These are phyloP conservation scores for Agrochola macilenta DNA, from an alignment of 2,888 invertebrate species.

Conservation along the genomic window DNA sequence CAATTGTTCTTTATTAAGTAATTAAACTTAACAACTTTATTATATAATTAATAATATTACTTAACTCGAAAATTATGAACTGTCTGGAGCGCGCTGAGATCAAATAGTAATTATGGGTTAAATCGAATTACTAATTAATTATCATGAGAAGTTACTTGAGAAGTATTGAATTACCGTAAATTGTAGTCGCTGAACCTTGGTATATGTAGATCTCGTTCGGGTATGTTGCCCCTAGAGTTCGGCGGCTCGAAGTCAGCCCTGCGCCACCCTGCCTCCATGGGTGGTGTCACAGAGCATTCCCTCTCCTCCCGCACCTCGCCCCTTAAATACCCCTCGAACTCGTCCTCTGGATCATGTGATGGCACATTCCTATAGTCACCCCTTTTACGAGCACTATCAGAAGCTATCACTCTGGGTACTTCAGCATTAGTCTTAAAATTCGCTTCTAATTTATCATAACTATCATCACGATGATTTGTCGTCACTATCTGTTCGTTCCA, in stretches of 20 bases:
- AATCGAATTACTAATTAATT: conserved; percentile 20
- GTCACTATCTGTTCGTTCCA: conserved; percentile 89
- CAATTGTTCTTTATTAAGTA: background rate
- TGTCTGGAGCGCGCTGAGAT: conserved; percentile 2
- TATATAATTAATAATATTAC: background rate
- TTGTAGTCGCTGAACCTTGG: conserved; percentile 91
- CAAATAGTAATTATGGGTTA: conserved; percentile 17
- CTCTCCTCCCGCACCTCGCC: conserved; percentile 77
- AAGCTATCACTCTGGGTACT: conserved; percentile 78
- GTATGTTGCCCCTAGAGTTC: conserved; percentile 69
- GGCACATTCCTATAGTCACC: conserved; percentile 94
- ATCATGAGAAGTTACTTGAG: conserved; percentile 1
- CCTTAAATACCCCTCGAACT: conserved; percentile 86
- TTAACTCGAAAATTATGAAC: background rate
- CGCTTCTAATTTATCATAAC: conserved; percentile 95
- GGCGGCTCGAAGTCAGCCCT: conserved; percentile 79
- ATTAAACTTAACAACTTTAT: background rate
- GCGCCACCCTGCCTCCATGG: conserved; percentile 79
- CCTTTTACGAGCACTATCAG: conserved; percentile 89
- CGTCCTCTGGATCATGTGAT: conserved; percentile 92
- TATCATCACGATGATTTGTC: conserved; percentile 90
- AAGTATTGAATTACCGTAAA: conserved; percentile 86
- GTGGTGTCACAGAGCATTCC: conserved; percentile 78
- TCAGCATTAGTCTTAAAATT: conserved; percentile 89
- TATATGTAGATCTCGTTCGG: conserved; percentile 92